These are phyloP conservation scores for Natrix natrix DNA, from an alignment of 2,797 vertebrate species.

Conservation along the genomic window DNA sequence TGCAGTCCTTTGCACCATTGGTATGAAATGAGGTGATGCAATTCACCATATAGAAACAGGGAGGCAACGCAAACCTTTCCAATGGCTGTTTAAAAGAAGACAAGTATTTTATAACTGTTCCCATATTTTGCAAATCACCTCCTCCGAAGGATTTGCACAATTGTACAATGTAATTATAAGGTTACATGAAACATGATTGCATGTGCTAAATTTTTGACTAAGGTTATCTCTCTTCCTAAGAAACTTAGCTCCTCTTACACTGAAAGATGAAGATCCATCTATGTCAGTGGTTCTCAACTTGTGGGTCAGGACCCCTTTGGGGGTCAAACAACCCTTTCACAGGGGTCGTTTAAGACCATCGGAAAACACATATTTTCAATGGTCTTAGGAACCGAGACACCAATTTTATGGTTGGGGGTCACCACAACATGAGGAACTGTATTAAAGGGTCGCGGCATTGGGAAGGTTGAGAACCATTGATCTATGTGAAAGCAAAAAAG, in stretches of 20 bases:
- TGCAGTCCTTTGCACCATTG: background rate
- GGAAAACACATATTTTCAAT: too few species aligned
- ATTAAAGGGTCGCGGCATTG: too few species aligned
- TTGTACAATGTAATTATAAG: background rate
- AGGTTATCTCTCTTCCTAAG: background rate
- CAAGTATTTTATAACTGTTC: background rate
- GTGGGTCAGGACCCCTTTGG: too few species aligned
- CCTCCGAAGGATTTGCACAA: background rate
- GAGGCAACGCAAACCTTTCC: background rate
- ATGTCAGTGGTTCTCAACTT: background rate
- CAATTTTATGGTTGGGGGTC: too few species aligned
- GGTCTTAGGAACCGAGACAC: too few species aligned
- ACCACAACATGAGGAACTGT: too few species aligned
- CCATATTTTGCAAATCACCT: background rate
- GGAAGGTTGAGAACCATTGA: too few species aligned
- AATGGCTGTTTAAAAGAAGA: background rate
- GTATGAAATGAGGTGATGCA: background rate
- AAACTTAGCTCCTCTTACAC: background rate
- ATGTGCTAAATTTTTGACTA: background rate
- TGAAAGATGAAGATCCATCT: background rate
- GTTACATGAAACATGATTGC: background rate
- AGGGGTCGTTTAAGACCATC: too few species aligned
- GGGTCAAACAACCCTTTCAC: too few species aligned
- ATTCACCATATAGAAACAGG: background rate
- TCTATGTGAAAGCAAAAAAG: background rate